Base-by-base conservation (phyloP, 92 coral and sea anemone species). In the Muricea muricata region DNA sequence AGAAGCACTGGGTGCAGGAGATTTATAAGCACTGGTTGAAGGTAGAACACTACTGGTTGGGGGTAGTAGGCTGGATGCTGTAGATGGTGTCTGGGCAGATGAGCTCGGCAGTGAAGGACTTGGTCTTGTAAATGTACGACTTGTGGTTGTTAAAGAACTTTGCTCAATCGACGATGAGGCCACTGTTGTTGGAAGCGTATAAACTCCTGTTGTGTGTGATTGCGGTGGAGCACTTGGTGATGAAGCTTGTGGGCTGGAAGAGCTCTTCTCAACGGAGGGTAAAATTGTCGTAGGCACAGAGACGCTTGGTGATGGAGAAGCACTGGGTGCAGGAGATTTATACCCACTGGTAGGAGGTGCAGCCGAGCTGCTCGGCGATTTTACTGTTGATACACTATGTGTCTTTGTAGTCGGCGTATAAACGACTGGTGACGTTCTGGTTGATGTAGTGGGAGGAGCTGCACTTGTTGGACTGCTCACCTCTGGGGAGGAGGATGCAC, bases 281-380 rank as follows among this genome's bases (percentile, higher is more conserved):
- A 79, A 33, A 65, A 33, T 37, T 9, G 84, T 60, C 15, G 84
- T 79, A 6, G 84, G 84, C n/a, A 79, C 54, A 25, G 83, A 54
- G 5, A 66, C 46, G 24, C 58, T 24, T 8, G 37, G 30, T 41
- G 86, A 80, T 6, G 30, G 72, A 56, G 47, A 26, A 23, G 14
- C 26, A 34, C 48, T 35, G 17, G 37, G 63, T 58, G 92, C 39
- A 0, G 94, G 81, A 13, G 94, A 77, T 7, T 75, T 28, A 4
- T 65, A 58, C 0, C 85, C 50, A 21, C 87, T 85, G 35, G 94
- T 75, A 5, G 89, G 50, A 6, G 90, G 39, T 14, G 84, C 5
- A 23, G 56, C 61, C 6, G 82, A 42, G 58, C 47, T 76, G 34
- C 73, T 88, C 23, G 32, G 21, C 41, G 28, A 39, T 48, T 82